These are phyloP conservation scores for Zapus hudsonius DNA, from an alignment of 2,113 vertebrate species.

Conservation along the genomic window DNA sequence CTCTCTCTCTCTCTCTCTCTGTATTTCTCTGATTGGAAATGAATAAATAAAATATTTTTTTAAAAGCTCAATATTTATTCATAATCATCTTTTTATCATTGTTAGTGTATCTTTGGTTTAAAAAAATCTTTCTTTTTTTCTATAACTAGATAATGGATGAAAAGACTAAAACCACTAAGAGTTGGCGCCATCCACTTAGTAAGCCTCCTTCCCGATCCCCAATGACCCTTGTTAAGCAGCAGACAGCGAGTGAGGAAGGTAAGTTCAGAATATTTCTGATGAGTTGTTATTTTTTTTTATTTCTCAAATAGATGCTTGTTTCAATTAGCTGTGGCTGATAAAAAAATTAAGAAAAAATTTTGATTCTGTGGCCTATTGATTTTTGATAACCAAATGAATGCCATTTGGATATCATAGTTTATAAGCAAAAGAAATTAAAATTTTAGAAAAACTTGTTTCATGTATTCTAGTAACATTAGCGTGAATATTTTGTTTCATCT, in stretches of 20 bases:
- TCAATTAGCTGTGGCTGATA: background rate
- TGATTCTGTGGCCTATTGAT: background rate
- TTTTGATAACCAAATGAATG: too few relatives aligned
- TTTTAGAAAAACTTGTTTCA: slow-evolving; percentile 19
- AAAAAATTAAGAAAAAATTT: slow-evolving; percentile 34
- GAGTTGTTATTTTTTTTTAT: background rate
- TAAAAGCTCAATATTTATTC: background rate
- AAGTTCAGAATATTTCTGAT: slow-evolving; percentile 42
- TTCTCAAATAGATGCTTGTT: background rate
- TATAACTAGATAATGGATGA: slow-evolving; percentile 65
- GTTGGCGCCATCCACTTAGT: slow-evolving; percentile 85
- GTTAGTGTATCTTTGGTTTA: background rate
- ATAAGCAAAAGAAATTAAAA: slow-evolving; percentile 17
- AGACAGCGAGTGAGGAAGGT: slow-evolving; percentile 93
- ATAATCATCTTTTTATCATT: background rate
- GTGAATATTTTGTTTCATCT: background rate
- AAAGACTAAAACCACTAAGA: slow-evolving; percentile 85
- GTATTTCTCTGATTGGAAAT: too few relatives aligned
- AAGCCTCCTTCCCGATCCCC: slow-evolving; percentile 93
- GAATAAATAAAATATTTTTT: too few relatives aligned
- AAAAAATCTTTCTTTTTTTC: slow-evolving; percentile 18
- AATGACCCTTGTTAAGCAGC: slow-evolving; percentile 94
- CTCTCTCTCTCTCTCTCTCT: too few relatives aligned
- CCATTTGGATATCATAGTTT: background rate
- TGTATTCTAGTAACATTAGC: background rate